Evolutionary conservation across 2,113 vertebrate species (phyloP).

Genomic region (Panthera leo): DNA sequence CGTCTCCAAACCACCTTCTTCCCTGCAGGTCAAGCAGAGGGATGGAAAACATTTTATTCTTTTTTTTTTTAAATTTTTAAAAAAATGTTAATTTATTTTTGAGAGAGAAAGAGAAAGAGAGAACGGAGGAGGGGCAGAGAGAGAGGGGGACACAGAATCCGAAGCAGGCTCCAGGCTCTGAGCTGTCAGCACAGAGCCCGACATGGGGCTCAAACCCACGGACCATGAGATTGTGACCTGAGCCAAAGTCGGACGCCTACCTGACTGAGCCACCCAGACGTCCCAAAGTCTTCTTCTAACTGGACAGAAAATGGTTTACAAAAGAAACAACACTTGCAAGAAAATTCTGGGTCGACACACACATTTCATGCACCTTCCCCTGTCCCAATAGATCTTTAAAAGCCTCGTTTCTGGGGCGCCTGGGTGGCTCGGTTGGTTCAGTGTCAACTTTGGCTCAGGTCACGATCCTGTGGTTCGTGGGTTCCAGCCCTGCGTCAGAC

Average conservation of each 20-base stretch:
- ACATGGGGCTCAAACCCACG: rapidly evolving
- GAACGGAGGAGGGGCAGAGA: no score
- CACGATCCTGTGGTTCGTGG: no score
- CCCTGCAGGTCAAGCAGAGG: slow-evolving; percentile 83
- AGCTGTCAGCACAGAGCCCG: no score
- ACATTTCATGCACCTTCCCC: not conserved
- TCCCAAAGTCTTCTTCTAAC: not conserved
- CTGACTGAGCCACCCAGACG: no score
- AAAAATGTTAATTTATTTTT: no score
- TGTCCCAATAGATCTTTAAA: not conserved
- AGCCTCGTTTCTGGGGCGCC: not conserved
- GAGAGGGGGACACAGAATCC: no score
- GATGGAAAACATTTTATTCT: not conserved
- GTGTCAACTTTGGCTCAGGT: no score
- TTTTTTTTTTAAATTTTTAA: not conserved
- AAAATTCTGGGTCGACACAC: not conserved
- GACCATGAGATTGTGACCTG: no score
- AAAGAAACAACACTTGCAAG: not conserved
- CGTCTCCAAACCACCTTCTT: slow-evolving; percentile 95
- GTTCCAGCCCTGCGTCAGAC: rapidly evolving
- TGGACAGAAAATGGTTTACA: not conserved
- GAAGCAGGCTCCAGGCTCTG: no score
- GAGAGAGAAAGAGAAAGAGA: no score
- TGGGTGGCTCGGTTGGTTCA: no score
- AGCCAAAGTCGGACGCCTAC: rapidly evolving